Percentiles rank a stretch among this genome's conserved stretches.
Conservation (phyloP, 37 sponge, comb jelly and placozoan species). For the Dysidea cf. avara region DNA sequence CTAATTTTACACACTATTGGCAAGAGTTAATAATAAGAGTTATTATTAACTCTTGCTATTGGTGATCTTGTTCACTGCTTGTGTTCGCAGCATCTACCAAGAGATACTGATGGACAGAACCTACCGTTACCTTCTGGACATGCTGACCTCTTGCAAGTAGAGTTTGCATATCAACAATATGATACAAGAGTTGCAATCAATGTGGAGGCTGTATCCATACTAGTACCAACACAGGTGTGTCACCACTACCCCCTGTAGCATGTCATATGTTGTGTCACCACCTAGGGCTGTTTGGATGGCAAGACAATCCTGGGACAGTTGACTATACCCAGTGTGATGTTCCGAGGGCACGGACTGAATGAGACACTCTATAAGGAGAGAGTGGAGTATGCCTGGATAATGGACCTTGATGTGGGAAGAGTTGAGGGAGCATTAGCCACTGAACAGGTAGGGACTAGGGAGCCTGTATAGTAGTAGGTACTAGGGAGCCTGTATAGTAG, state of each 20-base stretch:
- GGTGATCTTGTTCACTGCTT: no score
- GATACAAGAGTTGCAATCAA: slow-evolving; percentile 45
- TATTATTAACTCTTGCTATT: no score
- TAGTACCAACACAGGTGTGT: slow-evolving; percentile 41
- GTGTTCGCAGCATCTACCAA: slow-evolving; percentile 43
- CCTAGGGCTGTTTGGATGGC: no score
- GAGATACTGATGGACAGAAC: slow-evolving; percentile 12
- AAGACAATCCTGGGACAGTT: slow-evolving; percentile 42
- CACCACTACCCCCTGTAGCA: not conserved
- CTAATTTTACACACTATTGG: no score
- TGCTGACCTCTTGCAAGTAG: slow-evolving; percentile 21
- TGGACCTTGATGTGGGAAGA: slow-evolving; percentile 31
- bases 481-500: no score
- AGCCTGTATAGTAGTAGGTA: no score
- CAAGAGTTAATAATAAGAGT: no score
- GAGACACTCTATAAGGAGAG: slow-evolving; percentile 59
- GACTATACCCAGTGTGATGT: slow-evolving; percentile 9
- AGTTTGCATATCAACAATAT: slow-evolving; percentile 20
- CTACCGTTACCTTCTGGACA: slow-evolving; percentile 46
- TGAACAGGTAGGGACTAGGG: slow-evolving; percentile 52
- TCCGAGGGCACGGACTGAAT: slow-evolving; percentile 68
- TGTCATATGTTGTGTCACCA: no score
- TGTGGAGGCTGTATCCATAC: slow-evolving; percentile 46
- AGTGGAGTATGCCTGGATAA: slow-evolving; percentile 84
- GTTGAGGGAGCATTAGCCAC: slow-evolving; percentile 43